Evolutionary conservation across 1,140 invertebrate genomes (phyloP), one percentile per base, ranked within the genome.

Genomic region (Aleiodes sp.): DNA sequence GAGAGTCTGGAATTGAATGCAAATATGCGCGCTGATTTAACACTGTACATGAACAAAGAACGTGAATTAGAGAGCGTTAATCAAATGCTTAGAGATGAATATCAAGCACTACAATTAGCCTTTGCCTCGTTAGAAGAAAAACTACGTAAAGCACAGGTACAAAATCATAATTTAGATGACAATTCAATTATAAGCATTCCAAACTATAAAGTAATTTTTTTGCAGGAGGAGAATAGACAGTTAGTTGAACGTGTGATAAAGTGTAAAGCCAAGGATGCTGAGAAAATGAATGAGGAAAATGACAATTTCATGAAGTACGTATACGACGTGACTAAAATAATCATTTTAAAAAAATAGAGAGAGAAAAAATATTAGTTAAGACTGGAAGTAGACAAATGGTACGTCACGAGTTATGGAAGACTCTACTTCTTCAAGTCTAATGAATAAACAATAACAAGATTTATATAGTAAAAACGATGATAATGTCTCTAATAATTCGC

Each of bases 241-340:
- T 85, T 98, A 37, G 88, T 98, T 33, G 93, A 96, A 57, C 88
- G 95, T 66, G 90, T 96, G 75, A 96, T 98, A 82, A 92, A 92
- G 70, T 94, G 95, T 75, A 98, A 98, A 88, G 91, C 94, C 12
- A 94, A 94, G 87, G 96, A 97, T 89, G 97, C 96, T 9, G 96
- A 98, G 78, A 93, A 93, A 85, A 90, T 97, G 89, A 97, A 97
- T 80, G 93, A 95, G 87, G 95, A 97, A 86, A 97, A 97, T 88
- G 96, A 97, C 86, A 93, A 93, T 82, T 94, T 95, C 82, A 84
- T 96, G 70, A 94, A 92, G 93, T 94, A 89, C 90, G 90, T 88
- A 72, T 16, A 56, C 31, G 12, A 10, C 12, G 31, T n/a, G n/a
- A n/a, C n/a, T n/a, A n/a, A n/a, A n/a, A n/a, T n/a, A n/a, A n/a